Evolutionary conservation across 2,888 invertebrate species (phyloP).

Genomic region (Temnothorax unifasciatus): DNA sequence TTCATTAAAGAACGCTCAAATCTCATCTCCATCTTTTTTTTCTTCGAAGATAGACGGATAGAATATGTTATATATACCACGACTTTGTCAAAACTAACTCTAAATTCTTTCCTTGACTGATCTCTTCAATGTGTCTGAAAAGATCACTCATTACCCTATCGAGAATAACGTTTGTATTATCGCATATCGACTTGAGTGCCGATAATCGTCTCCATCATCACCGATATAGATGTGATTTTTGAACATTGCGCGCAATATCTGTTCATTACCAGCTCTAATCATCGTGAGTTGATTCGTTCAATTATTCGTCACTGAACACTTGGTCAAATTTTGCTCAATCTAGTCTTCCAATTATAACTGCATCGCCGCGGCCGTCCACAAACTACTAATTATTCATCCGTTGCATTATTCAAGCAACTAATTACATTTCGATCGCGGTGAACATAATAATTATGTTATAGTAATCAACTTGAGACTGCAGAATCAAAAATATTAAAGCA

Average conservation of each 20-base stretch:
- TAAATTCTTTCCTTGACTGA: not conserved
- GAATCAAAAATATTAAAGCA: not conserved
- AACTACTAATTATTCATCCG: slow-evolving; percentile 4
- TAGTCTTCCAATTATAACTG: slow-evolving; percentile 1
- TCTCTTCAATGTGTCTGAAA: not conserved
- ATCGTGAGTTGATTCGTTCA: slow-evolving; percentile 29
- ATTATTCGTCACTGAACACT: not conserved
- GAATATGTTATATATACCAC: not conserved
- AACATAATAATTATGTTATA: not conserved
- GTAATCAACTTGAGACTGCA: not conserved
- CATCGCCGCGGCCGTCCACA: not conserved
- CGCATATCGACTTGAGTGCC: slow-evolving; percentile 16
- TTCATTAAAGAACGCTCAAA: slow-evolving; percentile 7
- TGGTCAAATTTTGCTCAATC: not conserved
- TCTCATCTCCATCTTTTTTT: not conserved
- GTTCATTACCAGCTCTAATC: slow-evolving; percentile 32
- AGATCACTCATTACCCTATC: not conserved
- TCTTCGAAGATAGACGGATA: slow-evolving; percentile 1
- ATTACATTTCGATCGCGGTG: not conserved
- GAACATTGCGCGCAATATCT: slow-evolving; percentile 36
- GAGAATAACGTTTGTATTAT: slow-evolving; percentile 9
- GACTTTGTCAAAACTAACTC: not conserved
- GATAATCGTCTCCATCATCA: slow-evolving; percentile 50
- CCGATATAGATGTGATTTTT: slow-evolving; percentile 40
- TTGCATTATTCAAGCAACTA: slow-evolving; percentile 1